Evolutionary conservation across 1,140 invertebrate species (phyloP), one percentile per base, ranked within the genome.

Genomic region (Araneus ventricosus): DNA sequence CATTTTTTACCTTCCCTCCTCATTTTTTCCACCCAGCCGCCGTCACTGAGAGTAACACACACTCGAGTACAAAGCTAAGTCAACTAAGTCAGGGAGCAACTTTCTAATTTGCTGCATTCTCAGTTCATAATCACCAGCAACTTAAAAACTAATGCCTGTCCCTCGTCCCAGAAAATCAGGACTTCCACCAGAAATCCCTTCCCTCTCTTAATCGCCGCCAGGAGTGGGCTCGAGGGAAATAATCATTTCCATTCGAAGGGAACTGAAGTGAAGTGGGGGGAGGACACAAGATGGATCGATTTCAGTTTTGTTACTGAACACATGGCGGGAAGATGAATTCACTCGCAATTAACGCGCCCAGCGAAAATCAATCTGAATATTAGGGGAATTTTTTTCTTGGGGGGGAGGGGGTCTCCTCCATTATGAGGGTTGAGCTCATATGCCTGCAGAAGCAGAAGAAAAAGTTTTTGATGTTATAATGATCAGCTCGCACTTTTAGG

Each of bases 361-460:
- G 80, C 17, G 80, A 84, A 84, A 84, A 84, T 84, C 80, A 84
- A 84, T 84, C 80, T 52, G 80, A 52, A 84, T 84, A 84, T 84
- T 84, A 84, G 24, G 4, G 39, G 41, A n/a, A 45, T 84, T 75
- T 75, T 75, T 17, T 75, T 75, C 67, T 34, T 75, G 30, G 17
- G 30, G 59, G 24, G 59, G 59, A 20, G 59, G 59, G 59, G 22
- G 30, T 37, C 17, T 30, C 67, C 17, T 75, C 67, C 67, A 75
- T 75, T 75, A 75, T 75, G 17, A 34, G 30, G 27, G 67, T 27
- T 75, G 67, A 84, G 27, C 10, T 52, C 10, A 52, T 52, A 79
- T 30, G 75, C 27, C 37, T 27, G 67, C 67, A 34, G 27, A 14
- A 75, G 67, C 27, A 27, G 67, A 75, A 75, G 67, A 75, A 75